Evolutionary conservation across 2,113 vertebrate species (phyloP), one percentile per base, ranked within the genome.

Genomic region (Scomber colias): DNA sequence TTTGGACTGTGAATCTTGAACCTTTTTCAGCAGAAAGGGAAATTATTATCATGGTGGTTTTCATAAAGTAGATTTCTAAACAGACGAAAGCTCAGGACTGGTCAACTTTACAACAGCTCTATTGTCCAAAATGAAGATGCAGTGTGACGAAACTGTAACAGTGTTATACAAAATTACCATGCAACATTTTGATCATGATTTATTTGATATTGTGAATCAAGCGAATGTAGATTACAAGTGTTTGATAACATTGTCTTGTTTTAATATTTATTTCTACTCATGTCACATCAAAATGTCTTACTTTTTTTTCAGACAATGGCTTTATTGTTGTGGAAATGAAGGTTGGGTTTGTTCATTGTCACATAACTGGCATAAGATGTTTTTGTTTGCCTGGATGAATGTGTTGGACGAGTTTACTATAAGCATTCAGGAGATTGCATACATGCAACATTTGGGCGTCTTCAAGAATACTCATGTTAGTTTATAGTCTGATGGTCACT

Each of bases 61-160:
- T 46, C 2, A 6, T 27, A 55, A 59, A 30, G 57, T 50, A 67
- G 27, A 62, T 55, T 71, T 0, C 6, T 40, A 9, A 40, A 71
- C 63, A n/a, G 21, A 54, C 11, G 11, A 72, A 59, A 17, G 21
- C 16, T 24, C 46, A 45, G 57, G 60, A 8, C 67, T 56, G 54
- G 57, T 51, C 54, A 0, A 0, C 71, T 55, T 19, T 31, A 82
- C 77, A 87, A 78, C 76, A 65, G 55, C 57, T 56, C 13, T 11
- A 45, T 70, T 84, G 82, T 83, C 4, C 15, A 24, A 35, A 60
- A 68, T 50, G 17, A 15, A 71, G 45, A 78, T 81, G 30, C 24
- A 16, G 16, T n/a, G 27, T 51, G 1, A 13, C 11, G 0, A 57
- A 30, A 56, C 15, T 59, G 16, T 63, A 71, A 2, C 40, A 17